Evolutionary conservation across 2,797 vertebrate genomes (phyloP), one percentile per base, ranked within the genome.

Genomic region (Anabas testudineus): DNA sequence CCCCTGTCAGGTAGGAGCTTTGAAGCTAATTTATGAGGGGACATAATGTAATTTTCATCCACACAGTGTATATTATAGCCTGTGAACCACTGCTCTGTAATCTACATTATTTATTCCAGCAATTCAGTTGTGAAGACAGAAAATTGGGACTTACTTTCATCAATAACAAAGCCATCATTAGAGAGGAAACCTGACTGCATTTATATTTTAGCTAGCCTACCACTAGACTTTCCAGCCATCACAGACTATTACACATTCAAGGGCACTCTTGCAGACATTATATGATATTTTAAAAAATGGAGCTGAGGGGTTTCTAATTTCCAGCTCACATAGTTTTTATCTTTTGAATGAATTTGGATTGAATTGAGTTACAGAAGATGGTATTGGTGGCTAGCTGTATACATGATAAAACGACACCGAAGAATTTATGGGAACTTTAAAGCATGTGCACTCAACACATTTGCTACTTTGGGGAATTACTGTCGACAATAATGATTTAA

Each of bases 1-100:
- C 10, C 37, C 55, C 47, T 3, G 21, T 67, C 54, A 87, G 89
- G 90, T 91, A 90, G 3, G 24, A 42, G 7, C 42, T 57, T 58
- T 67, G 12, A 78, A 62, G 39, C 9, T 16, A 70, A 65, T 43
- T 70, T 16, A 47, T 32, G 9, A 46, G 21, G 10, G 26, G 39
- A 16, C 13, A 60, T 71, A 21, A 47, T 49, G 37, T 51, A 2
- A 69, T 75, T 77, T 65, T 76, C 51, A 57, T 51, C 46, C 48
- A 42, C 48, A 54, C 39, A 26, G 4, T 48, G 6, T 60, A 39
- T 68, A 66, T 74, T 53, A 36, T 76, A 48, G 22, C 59, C 48
- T 67, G 51, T 48, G 52, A 59, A 10, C 41, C 42, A 7, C 19
- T 52, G n/a, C 47, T 22, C 37, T 80, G 4, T 63, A 72, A 74